Evolutionary conservation across 2,888 invertebrate genomes (phyloP), one percentile per base, ranked within the genome.

Genomic region (Lottia gigantea): DNA sequence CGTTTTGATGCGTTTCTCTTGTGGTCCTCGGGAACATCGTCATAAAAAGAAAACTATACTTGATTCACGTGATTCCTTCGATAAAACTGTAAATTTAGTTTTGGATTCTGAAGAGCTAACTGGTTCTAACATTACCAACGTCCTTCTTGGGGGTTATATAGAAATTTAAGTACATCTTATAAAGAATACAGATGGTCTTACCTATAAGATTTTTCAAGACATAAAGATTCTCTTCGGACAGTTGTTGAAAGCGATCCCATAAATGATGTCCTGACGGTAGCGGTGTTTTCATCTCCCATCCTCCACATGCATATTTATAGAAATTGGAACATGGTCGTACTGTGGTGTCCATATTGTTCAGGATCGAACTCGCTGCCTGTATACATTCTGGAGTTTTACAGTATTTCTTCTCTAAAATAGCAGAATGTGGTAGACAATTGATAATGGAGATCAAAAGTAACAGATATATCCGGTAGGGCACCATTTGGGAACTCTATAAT

Each of bases 301-400:
- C 81, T 8, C 85, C 85, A 76, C 85, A 85, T 0, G 85, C 83
- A 67, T 84, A 85, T 71, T 82, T 78, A 70, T 83, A 84, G 70
- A 85, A 85, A 71, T 85, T 79, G 25, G 76, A 72, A 71, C 85
- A 85, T 1, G 85, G 85, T 49, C 81, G 75, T 0, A 78, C 80
- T 12, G 72, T 71, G 12, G 76, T 76, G 72, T 85, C 82, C 81
- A 85, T 80, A 26, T 81, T 76, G 15, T 76, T 67, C 16, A 84
- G 67, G 31, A 85, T 67, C 23, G 81, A 80, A 67, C 82, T 80
- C 4, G 85, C 80, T 14, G 82, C 82, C 47, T 77, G 73, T n/a
- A 85, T 75, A 74, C 85, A 85, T 25, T 77, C 81, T 25, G 77
- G 72, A 0, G 79, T 76, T 69, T 79, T 77, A 70, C 85, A 85